phyloP scores from a whole-genome alignment of 2,797 vertebrate species.

The Bucorvus abyssinicus region DNA sequence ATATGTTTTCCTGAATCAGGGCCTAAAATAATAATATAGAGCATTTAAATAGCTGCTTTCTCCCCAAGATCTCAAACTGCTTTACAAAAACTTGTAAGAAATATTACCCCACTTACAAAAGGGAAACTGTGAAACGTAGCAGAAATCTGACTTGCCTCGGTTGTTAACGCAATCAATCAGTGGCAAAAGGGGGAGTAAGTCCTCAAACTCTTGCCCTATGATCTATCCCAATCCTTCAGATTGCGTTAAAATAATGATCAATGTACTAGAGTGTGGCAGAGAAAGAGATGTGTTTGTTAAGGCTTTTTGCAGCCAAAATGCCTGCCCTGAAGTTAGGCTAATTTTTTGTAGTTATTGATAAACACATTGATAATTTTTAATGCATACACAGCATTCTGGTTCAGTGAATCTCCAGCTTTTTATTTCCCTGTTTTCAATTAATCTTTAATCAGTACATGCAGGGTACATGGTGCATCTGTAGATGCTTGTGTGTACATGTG shows the following conservation, averaged over 20 bases:
- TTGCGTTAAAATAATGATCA: background rate
- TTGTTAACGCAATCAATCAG: background rate
- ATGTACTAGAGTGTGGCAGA: background rate
- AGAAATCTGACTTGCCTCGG: conserved; percentile 26
- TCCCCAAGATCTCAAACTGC: conserved; percentile 24
- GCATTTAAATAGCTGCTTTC: conserved; percentile 44
- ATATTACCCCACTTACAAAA: conserved; percentile 51
- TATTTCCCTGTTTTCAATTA: background rate
- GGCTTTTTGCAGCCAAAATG: background rate
- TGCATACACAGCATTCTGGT: background rate
- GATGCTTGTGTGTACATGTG: background rate
- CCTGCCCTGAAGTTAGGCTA: background rate
- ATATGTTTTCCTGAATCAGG: conserved; percentile 38
- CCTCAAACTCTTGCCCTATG: background rate
- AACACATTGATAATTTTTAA: background rate
- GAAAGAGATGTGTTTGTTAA: background rate
- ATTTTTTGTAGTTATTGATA: background rate
- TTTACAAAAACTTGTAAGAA: conserved; percentile 37
- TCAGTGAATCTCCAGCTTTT: background rate
- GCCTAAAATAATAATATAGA: conserved; percentile 55
- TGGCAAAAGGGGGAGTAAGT: background rate
- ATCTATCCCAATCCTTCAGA: background rate
- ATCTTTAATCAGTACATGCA: background rate
- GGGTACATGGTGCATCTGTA: rapidly evolving
- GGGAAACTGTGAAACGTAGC: conserved; percentile 6